Percentiles rank a stretch among this genome's conserved stretches.
Evolutionary conservation across 2,888 invertebrate species (phyloP).

Genomic region (Mesorhabditis spiculigera): DNA sequence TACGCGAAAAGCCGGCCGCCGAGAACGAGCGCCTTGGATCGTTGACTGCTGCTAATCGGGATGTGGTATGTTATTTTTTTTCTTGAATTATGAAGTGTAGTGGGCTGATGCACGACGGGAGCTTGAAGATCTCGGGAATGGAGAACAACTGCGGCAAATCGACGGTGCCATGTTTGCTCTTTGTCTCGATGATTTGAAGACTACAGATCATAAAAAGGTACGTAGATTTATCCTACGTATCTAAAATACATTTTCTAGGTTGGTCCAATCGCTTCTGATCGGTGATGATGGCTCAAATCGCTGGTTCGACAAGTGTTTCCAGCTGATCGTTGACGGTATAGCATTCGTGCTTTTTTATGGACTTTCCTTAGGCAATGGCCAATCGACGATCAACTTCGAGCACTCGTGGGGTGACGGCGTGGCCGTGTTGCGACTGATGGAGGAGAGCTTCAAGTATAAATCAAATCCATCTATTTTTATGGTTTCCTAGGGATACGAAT

Average conservation of each 20-base stretch:
- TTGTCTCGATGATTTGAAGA: conserved; percentile 72
- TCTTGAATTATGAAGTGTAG: conserved; percentile 40
- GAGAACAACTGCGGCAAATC: conserved; percentile 62
- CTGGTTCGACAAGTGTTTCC: conserved; percentile 97
- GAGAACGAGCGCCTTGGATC: background rate
- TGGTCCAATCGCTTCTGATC: conserved; percentile 49
- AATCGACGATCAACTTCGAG: conserved; percentile 87
- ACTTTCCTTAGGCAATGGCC: conserved; percentile 69
- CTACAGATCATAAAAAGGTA: conserved; percentile 44
- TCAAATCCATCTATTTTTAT: background rate
- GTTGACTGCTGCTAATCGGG: background rate
- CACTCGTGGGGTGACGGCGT: conserved; percentile 99
- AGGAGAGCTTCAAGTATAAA: conserved; percentile 67
- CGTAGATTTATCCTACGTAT: conserved; percentile 7
- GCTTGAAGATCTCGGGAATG: conserved; percentile 51
- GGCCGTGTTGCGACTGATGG: conserved; percentile 85
- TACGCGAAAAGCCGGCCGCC: conserved; percentile 52
- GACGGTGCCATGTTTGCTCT: conserved; percentile 84
- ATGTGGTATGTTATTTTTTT: background rate
- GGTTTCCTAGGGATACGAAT: conserved; percentile 61
- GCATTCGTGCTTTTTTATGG: background rate
- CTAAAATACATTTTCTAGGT: conserved; percentile 16
- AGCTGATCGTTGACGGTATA: conserved; percentile 72
- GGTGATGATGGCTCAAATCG: conserved; percentile 64
- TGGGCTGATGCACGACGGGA: conserved; percentile 77